Conservation (phyloP, 2,888 invertebrate genomes). For the Macaria liturata region DNA sequence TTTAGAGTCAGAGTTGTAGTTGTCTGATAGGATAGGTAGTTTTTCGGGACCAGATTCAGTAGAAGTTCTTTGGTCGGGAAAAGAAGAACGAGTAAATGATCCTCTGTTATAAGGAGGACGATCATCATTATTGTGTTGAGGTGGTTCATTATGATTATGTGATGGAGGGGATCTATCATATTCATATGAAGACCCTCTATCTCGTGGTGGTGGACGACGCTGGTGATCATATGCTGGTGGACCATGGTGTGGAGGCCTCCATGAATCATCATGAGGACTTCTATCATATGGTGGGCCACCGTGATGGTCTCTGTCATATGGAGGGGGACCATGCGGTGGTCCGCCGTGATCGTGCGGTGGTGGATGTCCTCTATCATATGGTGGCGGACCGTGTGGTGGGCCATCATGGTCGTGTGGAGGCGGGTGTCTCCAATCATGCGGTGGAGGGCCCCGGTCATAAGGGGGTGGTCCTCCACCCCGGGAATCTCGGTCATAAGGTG, state of each 20-base stretch:
- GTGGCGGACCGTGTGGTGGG: constrained; percentile 22
- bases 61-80: constrained; percentile 1
- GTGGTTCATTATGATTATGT: no score
- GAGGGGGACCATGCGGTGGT: constrained; percentile 15
- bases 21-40: constrained; percentile 4
- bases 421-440: constrained; percentile 6
- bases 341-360: constrained; percentile 2
- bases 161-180: neutral
- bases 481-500: constrained; percentile 16
- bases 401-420: constrained; percentile 12
- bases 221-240: neutral
- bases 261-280: no score
- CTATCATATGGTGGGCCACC: constrained; percentile 2
- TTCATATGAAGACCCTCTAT: constrained; percentile 1
- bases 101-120: neutral
- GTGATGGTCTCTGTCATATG: constrained; percentile 18
- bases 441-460: constrained; percentile 15
- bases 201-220: constrained; percentile 21
- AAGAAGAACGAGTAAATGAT: constrained; percentile 3
- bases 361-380: constrained; percentile 12
- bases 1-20: neutral
- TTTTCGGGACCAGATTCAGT: constrained; percentile 14
- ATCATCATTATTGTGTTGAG: neutral
- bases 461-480: constrained; percentile 24
- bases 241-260: constrained; percentile 4